Evolutionary conservation across 2,888 invertebrate genomes (phyloP), one percentile per base, ranked within the genome.

Genomic region (Odontocolon sp.): DNA sequence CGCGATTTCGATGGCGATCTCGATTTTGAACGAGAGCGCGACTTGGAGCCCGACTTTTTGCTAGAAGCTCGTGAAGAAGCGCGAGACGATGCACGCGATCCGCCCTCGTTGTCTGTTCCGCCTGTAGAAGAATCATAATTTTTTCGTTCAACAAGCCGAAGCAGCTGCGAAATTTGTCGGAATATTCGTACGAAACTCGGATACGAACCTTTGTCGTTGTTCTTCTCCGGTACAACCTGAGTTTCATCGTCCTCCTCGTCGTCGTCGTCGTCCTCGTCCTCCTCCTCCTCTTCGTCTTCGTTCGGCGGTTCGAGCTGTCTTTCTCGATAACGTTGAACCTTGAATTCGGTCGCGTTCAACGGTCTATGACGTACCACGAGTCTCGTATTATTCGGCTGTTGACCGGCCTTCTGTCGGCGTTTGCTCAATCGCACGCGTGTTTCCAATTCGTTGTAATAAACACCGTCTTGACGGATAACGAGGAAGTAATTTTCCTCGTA

Each of bases 401-500:
- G 93, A 1, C 94, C 95, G 68, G 92, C 92, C 83, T 96, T 95
- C 54, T 97, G 96, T 59, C 99, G 93, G 9, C 99, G 93, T 90
- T 99, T 99, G 82, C 97, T 98, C 72, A 99, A 92, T 2, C 98
- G 94, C 72, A 99, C 99, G 67, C 98, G 95, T 0, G 98, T 98
- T 91, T 99, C 98, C 82, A 99, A 87, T 91, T 98, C 98, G 91
- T 98, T 97, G 91, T 98, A 99, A 91, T 95, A 99, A 3, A 98
- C 96, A 40, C 96, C 96, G 88, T 97, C 96, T 81, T 95, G 95
- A 72, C 98, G 94, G 81, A 98, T 94, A 72, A 98, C 97, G 91
- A 99, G 95, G 92, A 98, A 99, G 89, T 98, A 99, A 89, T 98
- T 99, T 91, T 99, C 99, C 90, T 99, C 98, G 85, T 98, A 98